These are phyloP conservation scores for Epinotia bilunana DNA, from an alignment of 2,888 invertebrate genomes.

Conservation along the genomic window DNA sequence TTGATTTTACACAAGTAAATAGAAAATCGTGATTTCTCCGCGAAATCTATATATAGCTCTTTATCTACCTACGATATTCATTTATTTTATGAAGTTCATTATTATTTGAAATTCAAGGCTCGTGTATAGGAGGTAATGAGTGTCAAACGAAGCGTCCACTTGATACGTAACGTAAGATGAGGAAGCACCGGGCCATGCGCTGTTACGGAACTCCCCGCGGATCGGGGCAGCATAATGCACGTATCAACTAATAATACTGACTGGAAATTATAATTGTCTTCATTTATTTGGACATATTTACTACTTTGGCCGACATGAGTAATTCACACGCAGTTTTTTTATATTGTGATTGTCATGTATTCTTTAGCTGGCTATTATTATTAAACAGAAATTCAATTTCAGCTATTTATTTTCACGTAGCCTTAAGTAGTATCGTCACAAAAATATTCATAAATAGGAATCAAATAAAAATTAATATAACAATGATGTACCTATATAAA, in stretches of 20 bases:
- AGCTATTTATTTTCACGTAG: constrained; percentile 13
- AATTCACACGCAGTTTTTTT: constrained; percentile 58
- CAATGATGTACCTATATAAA: constrained; percentile 12
- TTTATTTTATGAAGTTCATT: constrained; percentile 46
- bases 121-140: constrained; percentile 27
- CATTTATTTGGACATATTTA: constrained; percentile 69
- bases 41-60: constrained; percentile 70
- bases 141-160: constrained; percentile 28
- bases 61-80: constrained; percentile 62
- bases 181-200: constrained; percentile 70
- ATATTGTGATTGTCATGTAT: constrained; percentile 38
- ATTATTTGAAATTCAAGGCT: constrained; percentile 37
- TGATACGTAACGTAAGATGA: constrained; percentile 13
- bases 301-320: constrained; percentile 80
- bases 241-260: constrained; percentile 78
- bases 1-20: constrained; percentile 76
- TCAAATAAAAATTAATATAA: neutral
- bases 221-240: constrained; percentile 53
- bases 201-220: constrained; percentile 54
- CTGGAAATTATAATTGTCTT: constrained; percentile 76
- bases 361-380: constrained; percentile 33
- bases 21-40: constrained; percentile 73
- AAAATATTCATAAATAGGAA: constrained; percentile 4
- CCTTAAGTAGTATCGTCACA: constrained; percentile 39
- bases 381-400: constrained; percentile 23